These are phyloP conservation scores for Phalloptychus januarius DNA, from an alignment of 2,797 vertebrate genomes.

Conservation along the genomic window DNA sequence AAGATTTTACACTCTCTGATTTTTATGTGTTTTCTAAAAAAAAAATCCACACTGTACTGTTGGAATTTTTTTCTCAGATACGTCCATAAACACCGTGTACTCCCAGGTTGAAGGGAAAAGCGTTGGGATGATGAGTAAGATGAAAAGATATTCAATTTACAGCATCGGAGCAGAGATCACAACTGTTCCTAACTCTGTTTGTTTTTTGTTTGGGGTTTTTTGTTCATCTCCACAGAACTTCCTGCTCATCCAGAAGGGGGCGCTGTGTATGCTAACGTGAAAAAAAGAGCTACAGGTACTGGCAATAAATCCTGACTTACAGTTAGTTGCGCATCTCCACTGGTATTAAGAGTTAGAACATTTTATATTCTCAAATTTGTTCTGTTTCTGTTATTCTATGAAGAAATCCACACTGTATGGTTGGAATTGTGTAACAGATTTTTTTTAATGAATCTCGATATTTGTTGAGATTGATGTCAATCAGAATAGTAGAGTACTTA, in stretches of 20 bases:
- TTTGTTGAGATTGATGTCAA: not conserved
- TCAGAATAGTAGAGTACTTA: no score
- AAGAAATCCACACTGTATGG: no score
- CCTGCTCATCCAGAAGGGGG: fast-evolving
- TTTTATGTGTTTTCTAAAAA: no score
- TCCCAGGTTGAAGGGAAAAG: not conserved
- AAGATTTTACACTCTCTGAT: no score
- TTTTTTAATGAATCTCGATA: not conserved
- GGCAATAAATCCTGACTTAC: not conserved
- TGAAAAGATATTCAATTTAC: not conserved
- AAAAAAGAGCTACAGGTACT: not conserved
- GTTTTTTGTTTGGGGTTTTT: not conserved
- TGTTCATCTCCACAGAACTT: not conserved
- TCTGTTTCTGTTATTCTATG: not conserved
- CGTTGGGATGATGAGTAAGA: not conserved
- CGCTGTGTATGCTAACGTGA: not conserved
- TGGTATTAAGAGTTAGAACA: not conserved
- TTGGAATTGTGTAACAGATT: no score
- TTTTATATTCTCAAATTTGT: not conserved
- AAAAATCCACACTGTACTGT: no score
- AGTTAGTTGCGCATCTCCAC: not conserved
- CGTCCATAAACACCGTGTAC: not conserved
- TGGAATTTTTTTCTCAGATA: not conserved
- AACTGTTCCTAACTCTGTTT: not conserved
- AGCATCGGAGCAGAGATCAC: not conserved